Evolutionary conservation across 2,888 invertebrate species (phyloP), one percentile per base, ranked within the genome.

Genomic region (Camponotus fellah): DNA sequence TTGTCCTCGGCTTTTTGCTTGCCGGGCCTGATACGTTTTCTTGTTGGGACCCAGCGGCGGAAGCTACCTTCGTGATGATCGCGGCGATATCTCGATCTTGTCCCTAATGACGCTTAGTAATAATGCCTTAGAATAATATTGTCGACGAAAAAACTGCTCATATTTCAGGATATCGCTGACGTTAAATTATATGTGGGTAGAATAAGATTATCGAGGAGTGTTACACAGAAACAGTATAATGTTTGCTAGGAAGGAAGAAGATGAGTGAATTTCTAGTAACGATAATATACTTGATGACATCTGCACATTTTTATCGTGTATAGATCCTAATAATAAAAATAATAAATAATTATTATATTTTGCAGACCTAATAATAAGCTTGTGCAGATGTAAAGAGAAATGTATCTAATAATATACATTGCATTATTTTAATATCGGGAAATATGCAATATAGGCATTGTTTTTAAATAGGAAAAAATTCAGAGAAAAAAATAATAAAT

Each of bases 41-140:
- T 82, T 80, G 81, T 43, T 58, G 21, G 32, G 77, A 12, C 66
- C 58, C 66, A 68, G 10, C 81, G 74, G 10, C 81, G 74, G 82
- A 81, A 77, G 84, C 82, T 79, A 82, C 64, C 62, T 43, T 68
- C 64, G n/a, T 66, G 60, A 68, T 81, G 53, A 85, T 81, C 68
- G 43, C 58, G 56, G 21, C 83, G 82, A 60, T 76, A 84, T 68
- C 85, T 83, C 64, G 71, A 87, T 83, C 69, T 64, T 69, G 53
- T 71, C 74, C 75, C 62, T 90, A 89, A 90, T 86, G 89, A 85
- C 77, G 84, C 82, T 74, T 74, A 85, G 82, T 89, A 87, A 86
- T 86, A 85, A 89, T 80, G 81, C 21, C 71, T 65, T 26, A 17
- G 34, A 60, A 71, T 81, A 56, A 66, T 66, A 77, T 21, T 53